Percentiles rank a stretch among this genome's conserved stretches.
Conservation (phyloP, 1,140 invertebrate species). For the Pteromalus puparum region DNA sequence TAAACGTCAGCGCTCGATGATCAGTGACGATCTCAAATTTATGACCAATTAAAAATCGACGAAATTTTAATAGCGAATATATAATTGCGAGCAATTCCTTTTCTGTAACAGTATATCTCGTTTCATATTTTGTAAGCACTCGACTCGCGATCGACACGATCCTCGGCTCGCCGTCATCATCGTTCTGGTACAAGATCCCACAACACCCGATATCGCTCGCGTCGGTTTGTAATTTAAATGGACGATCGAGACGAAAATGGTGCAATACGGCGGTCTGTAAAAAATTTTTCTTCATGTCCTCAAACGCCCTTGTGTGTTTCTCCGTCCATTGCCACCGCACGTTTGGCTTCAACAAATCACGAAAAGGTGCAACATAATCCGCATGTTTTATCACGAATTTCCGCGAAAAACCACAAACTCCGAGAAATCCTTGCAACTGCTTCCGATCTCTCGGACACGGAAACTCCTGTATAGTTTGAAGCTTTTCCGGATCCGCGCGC, state of each 20-base stretch:
- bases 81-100: conserved; percentile 63
- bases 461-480: conserved; percentile 48
- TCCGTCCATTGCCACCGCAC: conserved; percentile 36
- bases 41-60: background rate
- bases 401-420: conserved; percentile 54
- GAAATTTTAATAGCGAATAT: conserved; percentile 37
- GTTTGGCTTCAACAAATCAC: conserved; percentile 40
- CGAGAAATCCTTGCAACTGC: conserved; percentile 52
- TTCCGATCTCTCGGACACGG: conserved; percentile 36
- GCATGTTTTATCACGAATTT: conserved; percentile 43
- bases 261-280: conserved; percentile 22
- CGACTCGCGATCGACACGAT: conserved; percentile 40
- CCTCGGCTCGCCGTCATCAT: conserved; percentile 2
- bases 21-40: background rate
- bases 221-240: conserved; percentile 52
- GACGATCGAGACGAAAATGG: conserved; percentile 38
- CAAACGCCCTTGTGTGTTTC: conserved; percentile 30
- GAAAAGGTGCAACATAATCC: conserved; percentile 41
- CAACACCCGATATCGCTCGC: conserved; percentile 36
- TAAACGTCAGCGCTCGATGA: background rate
- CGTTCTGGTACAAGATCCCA: conserved; percentile 47
- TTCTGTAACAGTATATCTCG: conserved; percentile 59
- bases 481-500: conserved; percentile 28
- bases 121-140: background rate
- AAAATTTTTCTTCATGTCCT: conserved; percentile 52